phyloP scores from a whole-genome alignment of 1,140 invertebrate genomes.

The Cyphomyrmex costatus region DNA sequence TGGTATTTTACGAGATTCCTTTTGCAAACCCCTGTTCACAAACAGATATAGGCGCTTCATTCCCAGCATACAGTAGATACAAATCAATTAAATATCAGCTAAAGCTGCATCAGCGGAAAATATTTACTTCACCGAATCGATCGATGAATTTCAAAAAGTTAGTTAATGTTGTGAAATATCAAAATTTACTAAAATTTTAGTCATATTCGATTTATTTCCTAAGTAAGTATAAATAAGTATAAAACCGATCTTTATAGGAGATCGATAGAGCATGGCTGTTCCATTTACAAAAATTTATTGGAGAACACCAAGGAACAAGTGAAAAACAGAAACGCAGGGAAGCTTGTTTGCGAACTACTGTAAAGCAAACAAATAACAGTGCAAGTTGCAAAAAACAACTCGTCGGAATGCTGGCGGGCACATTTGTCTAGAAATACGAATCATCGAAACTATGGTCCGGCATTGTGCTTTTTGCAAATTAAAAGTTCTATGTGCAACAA shows the following conservation, averaged over 20 bases:
- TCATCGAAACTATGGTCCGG: conserved; percentile 47
- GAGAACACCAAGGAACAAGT: neutral
- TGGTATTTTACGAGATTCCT: conserved; percentile 71
- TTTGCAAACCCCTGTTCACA: conserved; percentile 64
- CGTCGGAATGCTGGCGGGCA: conserved; percentile 47
- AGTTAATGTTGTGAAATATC: conserved; percentile 20
- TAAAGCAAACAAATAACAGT: conserved; percentile 50
- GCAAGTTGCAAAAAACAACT: conserved; percentile 55
- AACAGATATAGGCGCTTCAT: conserved; percentile 68
- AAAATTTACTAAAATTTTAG: conserved; percentile 15
- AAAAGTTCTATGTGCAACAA: conserved; percentile 56
- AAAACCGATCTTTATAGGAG: conserved; percentile 19
- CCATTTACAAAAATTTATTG: conserved; percentile 21
- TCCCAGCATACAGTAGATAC: conserved; percentile 50
- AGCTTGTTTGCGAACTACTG: conserved; percentile 33
- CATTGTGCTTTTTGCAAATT: conserved; percentile 61
- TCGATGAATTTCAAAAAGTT: neutral
- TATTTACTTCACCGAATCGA: conserved; percentile 41
- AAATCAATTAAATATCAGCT: conserved; percentile 74
- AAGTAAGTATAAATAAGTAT: neutral
- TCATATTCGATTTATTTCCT: neutral
- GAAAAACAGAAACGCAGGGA: neutral
- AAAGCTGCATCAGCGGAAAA: conserved; percentile 51
- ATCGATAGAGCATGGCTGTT: neutral
- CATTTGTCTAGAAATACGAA: conserved; percentile 61